Percentiles rank a stretch among this genome's conserved stretches.
Conservation (phyloP, 1,140 invertebrate genomes). For the Pentalonia nigronervosa region DNA sequence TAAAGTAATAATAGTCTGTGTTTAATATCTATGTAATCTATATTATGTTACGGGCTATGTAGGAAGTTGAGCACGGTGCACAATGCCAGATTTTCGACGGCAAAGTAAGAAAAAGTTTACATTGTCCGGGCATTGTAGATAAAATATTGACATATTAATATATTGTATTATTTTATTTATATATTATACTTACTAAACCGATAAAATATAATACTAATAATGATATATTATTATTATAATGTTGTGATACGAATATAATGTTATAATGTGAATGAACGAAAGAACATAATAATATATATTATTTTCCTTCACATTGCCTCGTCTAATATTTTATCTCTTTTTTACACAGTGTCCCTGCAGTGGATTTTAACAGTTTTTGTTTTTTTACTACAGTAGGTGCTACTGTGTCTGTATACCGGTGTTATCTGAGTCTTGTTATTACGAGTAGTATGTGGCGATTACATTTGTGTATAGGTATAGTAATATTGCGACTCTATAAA, state of each 20-base stretch:
- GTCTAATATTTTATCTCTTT: background rate
- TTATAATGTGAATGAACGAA: background rate
- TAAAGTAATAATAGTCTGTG: background rate
- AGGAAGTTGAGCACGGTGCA: too few relatives aligned
- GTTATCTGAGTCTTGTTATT: slow-evolving; percentile 5
- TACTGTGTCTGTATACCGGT: background rate
- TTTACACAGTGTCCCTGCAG: background rate
- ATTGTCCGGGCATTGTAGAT: too few relatives aligned
- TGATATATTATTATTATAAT: background rate
- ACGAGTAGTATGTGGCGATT: background rate
- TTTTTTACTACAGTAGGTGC: slow-evolving; percentile 7
- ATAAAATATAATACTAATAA: background rate
- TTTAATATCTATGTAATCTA: background rate
- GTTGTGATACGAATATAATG: background rate
- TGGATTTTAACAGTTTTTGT: background rate
- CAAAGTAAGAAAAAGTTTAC: too few relatives aligned
- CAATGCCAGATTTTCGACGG: too few relatives aligned
- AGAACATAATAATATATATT: background rate
- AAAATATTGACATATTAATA: too few relatives aligned
- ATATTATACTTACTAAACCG: background rate
- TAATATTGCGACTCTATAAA: background rate
- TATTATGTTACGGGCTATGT: too few relatives aligned
- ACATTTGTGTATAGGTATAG: background rate
- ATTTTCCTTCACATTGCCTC: background rate
- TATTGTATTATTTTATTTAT: background rate